A percentile compares a stretch with the other conserved stretches of the same genome.
Evolutionary conservation across 1,140 invertebrate species (phyloP).

Genomic region (Galleria mellonella): DNA sequence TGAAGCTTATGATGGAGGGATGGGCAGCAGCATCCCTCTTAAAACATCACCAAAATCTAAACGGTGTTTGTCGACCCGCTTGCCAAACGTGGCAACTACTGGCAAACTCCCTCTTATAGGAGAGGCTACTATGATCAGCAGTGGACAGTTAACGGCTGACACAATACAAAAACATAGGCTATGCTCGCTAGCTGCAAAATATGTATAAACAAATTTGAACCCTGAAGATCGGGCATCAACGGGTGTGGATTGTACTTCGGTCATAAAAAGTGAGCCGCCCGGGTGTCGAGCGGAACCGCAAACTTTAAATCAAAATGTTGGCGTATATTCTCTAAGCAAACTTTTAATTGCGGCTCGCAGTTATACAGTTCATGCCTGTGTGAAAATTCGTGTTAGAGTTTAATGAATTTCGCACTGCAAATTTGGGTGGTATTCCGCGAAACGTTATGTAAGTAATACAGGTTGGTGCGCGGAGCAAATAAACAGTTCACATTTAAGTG

Average conservation of each 20-base stretch:
- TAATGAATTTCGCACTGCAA: conserved; percentile 49
- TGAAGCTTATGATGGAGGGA: no score
- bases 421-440: conserved; percentile 25
- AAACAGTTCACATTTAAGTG: conserved; percentile 13
- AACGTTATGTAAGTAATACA: conserved; percentile 31
- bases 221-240: no score
- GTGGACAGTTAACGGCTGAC: no score
- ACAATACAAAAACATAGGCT: no score
- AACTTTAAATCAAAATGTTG: conserved; percentile 58
- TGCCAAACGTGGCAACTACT: no score
- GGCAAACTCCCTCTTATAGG: no score
- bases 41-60: no score
- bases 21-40: no score
- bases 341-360: conserved; percentile 59
- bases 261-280: conserved; percentile 5
- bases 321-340: conserved; percentile 38
- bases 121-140: no score
- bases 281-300: conserved; percentile 19
- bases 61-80: no score
- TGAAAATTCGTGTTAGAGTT: conserved; percentile 50
- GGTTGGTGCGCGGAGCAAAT: conserved; percentile 23
- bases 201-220: no score
- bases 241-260: background rate
- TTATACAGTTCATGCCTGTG: conserved; percentile 40
- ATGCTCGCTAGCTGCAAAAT: no score